Conservation (phyloP, 2,113 vertebrate species). For the Nanorana parkeri region DNA sequence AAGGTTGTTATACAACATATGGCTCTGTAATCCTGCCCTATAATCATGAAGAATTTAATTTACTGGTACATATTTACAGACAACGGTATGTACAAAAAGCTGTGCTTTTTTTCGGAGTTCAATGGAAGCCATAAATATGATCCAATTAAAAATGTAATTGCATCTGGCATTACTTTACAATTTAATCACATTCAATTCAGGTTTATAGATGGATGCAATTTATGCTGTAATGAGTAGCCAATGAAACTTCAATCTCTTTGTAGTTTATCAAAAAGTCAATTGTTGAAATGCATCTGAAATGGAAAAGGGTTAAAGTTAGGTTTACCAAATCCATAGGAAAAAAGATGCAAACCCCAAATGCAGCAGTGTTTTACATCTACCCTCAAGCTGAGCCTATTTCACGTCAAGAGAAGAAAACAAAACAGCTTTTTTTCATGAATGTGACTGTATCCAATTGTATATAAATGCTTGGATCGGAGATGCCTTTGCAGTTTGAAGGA, state of each 20-base stretch:
- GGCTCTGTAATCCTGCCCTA: constrained; percentile 7
- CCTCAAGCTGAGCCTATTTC: neutral
- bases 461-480: no score
- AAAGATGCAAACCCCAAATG: neutral
- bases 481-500: no score
- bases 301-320: constrained; percentile 1
- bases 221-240: constrained; percentile 56
- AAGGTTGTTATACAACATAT: constrained; percentile 5
- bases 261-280: constrained; percentile 6
- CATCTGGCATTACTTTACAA: constrained; percentile 57
- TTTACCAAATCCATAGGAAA: neutral
- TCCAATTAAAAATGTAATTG: constrained; percentile 59
- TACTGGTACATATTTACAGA: constrained; percentile 22
- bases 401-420: neutral
- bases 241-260: constrained; percentile 58
- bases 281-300: neutral
- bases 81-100: constrained; percentile 49
- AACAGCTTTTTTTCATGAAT: no score
- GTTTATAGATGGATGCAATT: constrained; percentile 59
- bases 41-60: constrained; percentile 59
- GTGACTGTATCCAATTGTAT: no score
- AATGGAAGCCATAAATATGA: constrained; percentile 55
- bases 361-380: neutral
- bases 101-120: constrained; percentile 59
- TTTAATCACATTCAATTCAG: constrained; percentile 63